Evolutionary conservation across 2,797 vertebrate genomes (phyloP).

Genomic region (Danio albolineatus): DNA sequence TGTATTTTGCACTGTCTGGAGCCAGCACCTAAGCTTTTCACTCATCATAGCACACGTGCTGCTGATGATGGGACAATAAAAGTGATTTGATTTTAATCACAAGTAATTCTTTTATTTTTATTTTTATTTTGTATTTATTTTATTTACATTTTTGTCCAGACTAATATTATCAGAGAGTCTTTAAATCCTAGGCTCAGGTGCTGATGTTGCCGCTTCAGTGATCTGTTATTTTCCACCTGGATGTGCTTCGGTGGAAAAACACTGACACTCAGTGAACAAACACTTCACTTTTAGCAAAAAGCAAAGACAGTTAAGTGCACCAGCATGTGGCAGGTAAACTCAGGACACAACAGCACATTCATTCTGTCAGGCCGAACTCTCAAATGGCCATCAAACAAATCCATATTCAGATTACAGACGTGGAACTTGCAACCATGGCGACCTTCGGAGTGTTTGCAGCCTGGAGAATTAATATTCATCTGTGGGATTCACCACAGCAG

Average conservation of each 20-base stretch:
- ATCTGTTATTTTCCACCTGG: slow-evolving; percentile 13
- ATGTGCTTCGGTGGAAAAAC: slow-evolving; percentile 15
- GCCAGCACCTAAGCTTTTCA: no score
- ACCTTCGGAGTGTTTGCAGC: neutral
- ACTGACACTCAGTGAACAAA: neutral
- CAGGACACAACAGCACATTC: slow-evolving; percentile 13
- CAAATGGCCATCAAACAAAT: neutral
- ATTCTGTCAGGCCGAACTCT: neutral
- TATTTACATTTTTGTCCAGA: no score
- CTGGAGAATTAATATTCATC: neutral
- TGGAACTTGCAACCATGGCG: neutral
- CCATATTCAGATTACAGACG: neutral
- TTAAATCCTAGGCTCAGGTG: neutral
- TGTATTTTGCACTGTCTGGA: no score
- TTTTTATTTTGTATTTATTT: no score
- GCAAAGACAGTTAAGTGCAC: slow-evolving; percentile 36
- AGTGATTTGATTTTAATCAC: no score
- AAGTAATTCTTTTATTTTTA: no score
- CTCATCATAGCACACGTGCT: no score
- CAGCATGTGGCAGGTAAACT: neutral
- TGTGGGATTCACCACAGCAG: neutral
- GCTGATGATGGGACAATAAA: no score
- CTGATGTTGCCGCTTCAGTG: neutral
- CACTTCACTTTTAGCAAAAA: neutral
- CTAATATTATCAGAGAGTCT: neutral